Percentiles rank a stretch among this genome's conserved stretches.
These are phyloP conservation scores for Cloeon dipterum DNA, from an alignment of 2,888 invertebrate genomes.

Conservation along the genomic window DNA sequence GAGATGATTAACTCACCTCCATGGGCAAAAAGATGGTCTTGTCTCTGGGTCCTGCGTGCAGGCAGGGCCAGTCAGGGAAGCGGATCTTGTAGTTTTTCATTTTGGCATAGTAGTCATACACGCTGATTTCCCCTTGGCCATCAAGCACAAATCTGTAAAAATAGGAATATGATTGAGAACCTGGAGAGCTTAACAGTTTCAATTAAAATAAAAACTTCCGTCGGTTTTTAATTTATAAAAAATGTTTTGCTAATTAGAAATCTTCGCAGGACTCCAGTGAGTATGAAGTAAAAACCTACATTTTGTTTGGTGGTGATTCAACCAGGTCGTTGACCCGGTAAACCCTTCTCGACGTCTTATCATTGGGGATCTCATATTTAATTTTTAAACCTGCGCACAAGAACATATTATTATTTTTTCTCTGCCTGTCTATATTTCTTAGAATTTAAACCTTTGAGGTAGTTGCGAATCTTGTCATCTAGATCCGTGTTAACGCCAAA, in stretches of 20 bases:
- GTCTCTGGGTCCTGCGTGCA: conserved; percentile 47
- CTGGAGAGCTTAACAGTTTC: too few species aligned
- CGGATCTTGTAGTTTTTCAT: conserved; percentile 23
- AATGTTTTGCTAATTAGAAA: too few species aligned
- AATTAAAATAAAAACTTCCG: too few species aligned
- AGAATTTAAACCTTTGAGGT: conserved; percentile 24
- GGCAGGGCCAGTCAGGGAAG: conserved; percentile 51
- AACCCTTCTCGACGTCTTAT: conserved; percentile 18
- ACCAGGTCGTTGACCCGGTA: conserved; percentile 22
- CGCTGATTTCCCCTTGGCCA: conserved; percentile 16
- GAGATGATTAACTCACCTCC: conserved; percentile 19
- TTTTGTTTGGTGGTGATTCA: conserved; percentile 13
- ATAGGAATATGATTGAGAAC: too few species aligned
- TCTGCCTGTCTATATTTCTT: too few species aligned
- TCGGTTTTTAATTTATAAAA: too few species aligned
- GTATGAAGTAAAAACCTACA: too few species aligned
- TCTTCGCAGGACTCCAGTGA: too few species aligned
- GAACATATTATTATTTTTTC: too few species aligned
- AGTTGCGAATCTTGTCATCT: conserved; percentile 13
- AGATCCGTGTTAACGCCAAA: neutral
- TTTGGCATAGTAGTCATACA: conserved; percentile 22
- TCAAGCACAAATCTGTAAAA: neutral
- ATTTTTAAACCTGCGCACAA: conserved; percentile 20
- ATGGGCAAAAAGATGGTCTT: conserved; percentile 20
- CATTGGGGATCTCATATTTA: conserved; percentile 21